Evolutionary conservation across 37 sponge, comb jelly and placozoan species (phyloP).

Genomic region (Halichondria panicea): DNA sequence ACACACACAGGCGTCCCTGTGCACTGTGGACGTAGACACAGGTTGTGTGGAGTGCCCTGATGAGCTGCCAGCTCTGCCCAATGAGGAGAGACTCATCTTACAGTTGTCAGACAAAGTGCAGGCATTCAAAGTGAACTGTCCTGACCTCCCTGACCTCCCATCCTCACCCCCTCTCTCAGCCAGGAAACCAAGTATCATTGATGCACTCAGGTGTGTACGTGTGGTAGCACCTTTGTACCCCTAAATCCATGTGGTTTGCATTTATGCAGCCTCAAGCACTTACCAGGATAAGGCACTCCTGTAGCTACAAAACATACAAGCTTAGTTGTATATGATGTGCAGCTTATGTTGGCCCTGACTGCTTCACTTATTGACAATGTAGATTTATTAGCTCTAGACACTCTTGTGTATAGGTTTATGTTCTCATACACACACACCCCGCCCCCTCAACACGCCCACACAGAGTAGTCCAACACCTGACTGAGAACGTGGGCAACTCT

Average conservation of each 20-base stretch:
- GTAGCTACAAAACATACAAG: background rate
- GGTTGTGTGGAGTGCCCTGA: conserved; percentile 53
- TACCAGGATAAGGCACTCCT: too few species aligned
- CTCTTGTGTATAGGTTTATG: too few species aligned
- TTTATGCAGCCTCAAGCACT: too few species aligned
- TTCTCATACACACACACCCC: too few species aligned
- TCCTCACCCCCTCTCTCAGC: conserved; percentile 1
- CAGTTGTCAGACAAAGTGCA: conserved; percentile 27
- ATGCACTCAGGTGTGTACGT: conserved; percentile 7
- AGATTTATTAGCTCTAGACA: background rate
- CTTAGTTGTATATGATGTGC: background rate
- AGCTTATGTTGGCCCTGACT: background rate
- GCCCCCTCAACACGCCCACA: too few species aligned
- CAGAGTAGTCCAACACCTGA: conserved; percentile 11
- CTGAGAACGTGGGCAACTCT: background rate
- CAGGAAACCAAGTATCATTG: conserved; percentile 15
- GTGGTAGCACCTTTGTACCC: background rate
- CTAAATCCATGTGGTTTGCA: conserved; percentile 1
- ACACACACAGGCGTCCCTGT: conserved; percentile 59
- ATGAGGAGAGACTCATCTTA: conserved; percentile 39
- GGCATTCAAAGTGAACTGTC: conserved; percentile 24
- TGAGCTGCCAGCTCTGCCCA: conserved; percentile 70
- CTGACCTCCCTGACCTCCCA: conserved; percentile 37
- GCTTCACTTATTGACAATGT: background rate
- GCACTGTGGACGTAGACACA: conserved; percentile 65